Conservation (phyloP, 2,113 vertebrate species). For the Xenopus borealis region DNA sequence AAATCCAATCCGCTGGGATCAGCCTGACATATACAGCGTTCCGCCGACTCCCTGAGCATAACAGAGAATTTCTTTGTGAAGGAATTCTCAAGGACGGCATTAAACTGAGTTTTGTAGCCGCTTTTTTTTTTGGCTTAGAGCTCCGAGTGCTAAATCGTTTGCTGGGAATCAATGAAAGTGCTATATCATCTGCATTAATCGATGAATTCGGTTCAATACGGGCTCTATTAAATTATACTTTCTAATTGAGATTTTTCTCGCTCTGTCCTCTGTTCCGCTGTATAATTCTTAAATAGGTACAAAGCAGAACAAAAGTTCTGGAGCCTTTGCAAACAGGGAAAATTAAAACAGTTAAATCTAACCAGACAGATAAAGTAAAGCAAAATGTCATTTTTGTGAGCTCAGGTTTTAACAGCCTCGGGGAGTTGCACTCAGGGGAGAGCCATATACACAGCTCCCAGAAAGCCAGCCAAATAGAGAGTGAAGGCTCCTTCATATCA, state of each 20-base stretch:
- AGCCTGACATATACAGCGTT: conserved; percentile 93
- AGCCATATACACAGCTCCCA: neutral
- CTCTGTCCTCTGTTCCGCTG: conserved; percentile 54
- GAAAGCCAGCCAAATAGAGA: too few species aligned
- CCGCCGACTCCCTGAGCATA: conserved; percentile 97
- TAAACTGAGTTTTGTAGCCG: conserved; percentile 95
- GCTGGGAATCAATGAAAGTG: conserved; percentile 76
- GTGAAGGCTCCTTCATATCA: too few species aligned
- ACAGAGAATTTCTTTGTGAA: conserved; percentile 95
- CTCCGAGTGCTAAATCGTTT: conserved; percentile 78
- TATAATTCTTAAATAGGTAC: conserved; percentile 54
- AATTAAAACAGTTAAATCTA: neutral
- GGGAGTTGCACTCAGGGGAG: neutral
- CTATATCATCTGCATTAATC: conserved; percentile 82
- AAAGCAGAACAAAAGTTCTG: conserved; percentile 37
- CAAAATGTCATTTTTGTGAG: neutral
- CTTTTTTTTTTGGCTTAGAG: conserved; percentile 81
- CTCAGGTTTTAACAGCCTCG: neutral
- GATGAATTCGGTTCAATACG: conserved; percentile 78
- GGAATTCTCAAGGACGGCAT: conserved; percentile 98
- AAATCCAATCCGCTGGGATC: conserved; percentile 95
- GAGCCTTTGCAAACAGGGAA: conserved; percentile 37
- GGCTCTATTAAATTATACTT: conserved; percentile 86
- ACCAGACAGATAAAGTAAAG: neutral
- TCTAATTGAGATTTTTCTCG: conserved; percentile 78